Base-by-base conservation (phyloP, 2,113 vertebrate species). In the Hemiprocne comata region DNA sequence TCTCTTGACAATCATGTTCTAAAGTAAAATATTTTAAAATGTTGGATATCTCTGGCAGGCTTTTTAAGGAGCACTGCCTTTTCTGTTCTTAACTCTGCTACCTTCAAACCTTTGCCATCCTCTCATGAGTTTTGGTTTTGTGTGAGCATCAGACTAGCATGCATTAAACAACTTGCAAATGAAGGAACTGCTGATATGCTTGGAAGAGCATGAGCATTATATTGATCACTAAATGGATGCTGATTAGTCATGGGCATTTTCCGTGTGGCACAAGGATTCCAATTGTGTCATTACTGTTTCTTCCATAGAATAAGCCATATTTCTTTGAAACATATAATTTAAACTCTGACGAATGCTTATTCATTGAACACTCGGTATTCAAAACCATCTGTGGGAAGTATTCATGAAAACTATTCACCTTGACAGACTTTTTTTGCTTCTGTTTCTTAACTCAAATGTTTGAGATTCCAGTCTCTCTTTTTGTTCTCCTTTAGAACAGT, bases 401-500 rank as follows among this genome's bases (percentile, higher is more conserved):
- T 78, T 92, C 11, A 66, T 77, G 23, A 84, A 70, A 92, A 86
- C 36, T 38, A 19, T 79, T 90, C 84, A 70, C 34, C 53, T 65
- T 62, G 23, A 86, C 38, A 57, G 42, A 66, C 48, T 34, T 6
- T 25, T 79, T 90, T 91, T 87, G 17, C 31, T 57, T 85, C 55
- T 93, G 58, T 54, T 28, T 71, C 81, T 89, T 82, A 79, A 73
- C 18, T 21, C 48, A 74, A 50, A 84, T 84, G 10, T 77, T 71
- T 88, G 40, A 81, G 77, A 87, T 93, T 90, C 72, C 67, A n/a
- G 26, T 71, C 36, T 91, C 53, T 51, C 86, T 70, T 34, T 91
- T 91, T 91, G 34, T 79, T 73, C 31, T 85, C 55, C 29, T 93
- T 92, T 62, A 81, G 61, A 95, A 86, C 5, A 73, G n/a, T 53